phyloP scores from a whole-genome alignment of 2,888 invertebrate species.

The Priocnemis perturbator region DNA sequence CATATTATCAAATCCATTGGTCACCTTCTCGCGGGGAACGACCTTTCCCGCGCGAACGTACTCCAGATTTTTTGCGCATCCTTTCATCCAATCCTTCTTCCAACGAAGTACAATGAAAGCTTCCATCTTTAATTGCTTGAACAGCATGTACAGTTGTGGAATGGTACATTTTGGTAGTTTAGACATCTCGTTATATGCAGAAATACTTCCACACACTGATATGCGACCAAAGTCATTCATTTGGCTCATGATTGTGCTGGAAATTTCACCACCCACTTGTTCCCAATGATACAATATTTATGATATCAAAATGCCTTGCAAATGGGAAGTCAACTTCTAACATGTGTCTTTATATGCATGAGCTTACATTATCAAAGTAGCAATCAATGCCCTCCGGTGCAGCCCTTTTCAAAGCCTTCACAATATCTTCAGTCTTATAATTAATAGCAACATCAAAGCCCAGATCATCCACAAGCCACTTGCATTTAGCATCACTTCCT shows the following conservation, averaged over 20 bases:
- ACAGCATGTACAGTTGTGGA: slow-evolving; percentile 78
- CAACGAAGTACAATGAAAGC: slow-evolving; percentile 80
- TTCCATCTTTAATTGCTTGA: slow-evolving; percentile 80
- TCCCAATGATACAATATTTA: background rate
- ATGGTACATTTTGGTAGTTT: slow-evolving; percentile 76
- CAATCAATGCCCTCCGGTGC: slow-evolving; percentile 86
- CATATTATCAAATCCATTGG: slow-evolving; percentile 85
- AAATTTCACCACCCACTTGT: slow-evolving; percentile 83
- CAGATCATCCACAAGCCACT: slow-evolving; percentile 81
- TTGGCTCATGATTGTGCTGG: slow-evolving; percentile 78
- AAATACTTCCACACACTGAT: slow-evolving; percentile 82
- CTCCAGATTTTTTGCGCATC: slow-evolving; percentile 79
- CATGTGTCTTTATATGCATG: no score
- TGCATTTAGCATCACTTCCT: slow-evolving; percentile 83
- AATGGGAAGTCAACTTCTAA: no score
- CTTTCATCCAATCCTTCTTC: slow-evolving; percentile 80
- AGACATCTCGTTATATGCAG: slow-evolving; percentile 79
- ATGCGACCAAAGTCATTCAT: slow-evolving; percentile 81
- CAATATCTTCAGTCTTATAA: slow-evolving; percentile 81
- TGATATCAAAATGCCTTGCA: no score
- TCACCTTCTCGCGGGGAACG: slow-evolving; percentile 82
- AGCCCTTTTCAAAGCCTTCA: slow-evolving; percentile 77
- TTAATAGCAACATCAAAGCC: slow-evolving; percentile 84
- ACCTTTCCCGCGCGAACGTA: slow-evolving; percentile 84
- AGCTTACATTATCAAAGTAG: slow-evolving; percentile 86